Evolutionary conservation across 2,888 invertebrate species (phyloP), one percentile per base, ranked within the genome.

Genomic region (Heteromurus nitidus): DNA sequence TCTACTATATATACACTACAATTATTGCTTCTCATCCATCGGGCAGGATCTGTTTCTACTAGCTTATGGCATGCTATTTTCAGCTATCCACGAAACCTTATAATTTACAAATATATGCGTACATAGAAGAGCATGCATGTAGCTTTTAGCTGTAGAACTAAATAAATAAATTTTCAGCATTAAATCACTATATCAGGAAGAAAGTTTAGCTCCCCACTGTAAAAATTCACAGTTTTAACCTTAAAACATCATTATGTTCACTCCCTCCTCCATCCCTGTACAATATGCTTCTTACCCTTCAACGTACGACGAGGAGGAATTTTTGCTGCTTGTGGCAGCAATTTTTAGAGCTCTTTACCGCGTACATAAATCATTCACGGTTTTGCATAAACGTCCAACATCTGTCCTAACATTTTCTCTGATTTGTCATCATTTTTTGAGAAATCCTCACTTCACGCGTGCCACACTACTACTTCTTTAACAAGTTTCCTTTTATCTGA

Each of bases 361-460:
- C 64, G 26, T 74, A 36, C 74, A 74, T 53, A 64, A 74, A 74
- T 74, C 74, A 74, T 64, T 60, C 60, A 60, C 62, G 42, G 36
- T 31, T 47, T 64, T 58, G 36, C 22, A 62, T 47, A 31, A 47
- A 73, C 28, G 73, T 73, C 47, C 53, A 74, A 64, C 65, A 65
- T 65, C 74, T 74, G 74, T 24, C 74, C 64, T 53, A 64, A 65
- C 65, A 72, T 74, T 53, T 53, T 64, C 24, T 18, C 50, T 30
- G 64, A 74, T 64, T 64, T 64, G 64, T 53, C 50, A 65, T 73
- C 67, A 64, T 64, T 64, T 42, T 64, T 42, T 24, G 26, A 55
- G 26, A 26, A 26, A 55, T 55, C 26, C 26, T 55, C 26, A 26
- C 11, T 55, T 22, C 55, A 55, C 50, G 50, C 20, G 18, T 16